Evolutionary conservation across 2,797 vertebrate species (phyloP).

Genomic region (Lacerta viridis): DNA sequence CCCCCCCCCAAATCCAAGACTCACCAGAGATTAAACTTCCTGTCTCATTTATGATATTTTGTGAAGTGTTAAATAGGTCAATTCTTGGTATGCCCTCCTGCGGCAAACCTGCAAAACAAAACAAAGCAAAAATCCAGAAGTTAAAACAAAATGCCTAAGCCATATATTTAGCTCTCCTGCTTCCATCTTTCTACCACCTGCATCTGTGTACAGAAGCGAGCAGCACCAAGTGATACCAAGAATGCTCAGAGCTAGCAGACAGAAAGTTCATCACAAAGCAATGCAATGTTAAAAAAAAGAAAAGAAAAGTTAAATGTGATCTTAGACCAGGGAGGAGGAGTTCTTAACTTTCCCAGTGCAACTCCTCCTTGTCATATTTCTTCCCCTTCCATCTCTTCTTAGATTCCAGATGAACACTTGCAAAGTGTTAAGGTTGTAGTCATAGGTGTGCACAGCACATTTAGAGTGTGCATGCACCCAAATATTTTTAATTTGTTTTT

Average conservation of each 20-base stretch:
- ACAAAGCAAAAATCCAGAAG: conserved; percentile 12
- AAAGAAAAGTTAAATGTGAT: neutral
- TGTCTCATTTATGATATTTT: conserved; percentile 74
- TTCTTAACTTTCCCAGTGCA: neutral
- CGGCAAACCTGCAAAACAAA: conserved; percentile 56
- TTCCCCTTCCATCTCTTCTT: neutral
- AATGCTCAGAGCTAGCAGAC: neutral
- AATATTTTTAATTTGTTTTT: no score
- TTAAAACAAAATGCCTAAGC: neutral
- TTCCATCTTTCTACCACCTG: neutral
- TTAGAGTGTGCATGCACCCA: no score
- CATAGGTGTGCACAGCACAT: no score
- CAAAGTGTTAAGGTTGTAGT: neutral
- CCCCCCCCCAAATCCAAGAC: conserved; percentile 34
- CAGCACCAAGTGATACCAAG: no score
- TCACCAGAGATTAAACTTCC: conserved; percentile 78
- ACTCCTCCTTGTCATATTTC: neutral
- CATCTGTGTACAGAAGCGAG: neutral
- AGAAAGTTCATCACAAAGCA: neutral
- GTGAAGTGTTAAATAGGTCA: conserved; percentile 45
- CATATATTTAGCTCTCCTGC: neutral
- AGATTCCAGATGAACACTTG: neutral
- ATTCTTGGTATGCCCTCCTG: conserved; percentile 23
- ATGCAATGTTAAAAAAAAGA: neutral
- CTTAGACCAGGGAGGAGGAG: neutral